A percentile compares a stretch with the other conserved stretches of the same genome.
Evolutionary conservation across 2,888 invertebrate genomes (phyloP).

Genomic region (Prostheceraeus crozeri): DNA sequence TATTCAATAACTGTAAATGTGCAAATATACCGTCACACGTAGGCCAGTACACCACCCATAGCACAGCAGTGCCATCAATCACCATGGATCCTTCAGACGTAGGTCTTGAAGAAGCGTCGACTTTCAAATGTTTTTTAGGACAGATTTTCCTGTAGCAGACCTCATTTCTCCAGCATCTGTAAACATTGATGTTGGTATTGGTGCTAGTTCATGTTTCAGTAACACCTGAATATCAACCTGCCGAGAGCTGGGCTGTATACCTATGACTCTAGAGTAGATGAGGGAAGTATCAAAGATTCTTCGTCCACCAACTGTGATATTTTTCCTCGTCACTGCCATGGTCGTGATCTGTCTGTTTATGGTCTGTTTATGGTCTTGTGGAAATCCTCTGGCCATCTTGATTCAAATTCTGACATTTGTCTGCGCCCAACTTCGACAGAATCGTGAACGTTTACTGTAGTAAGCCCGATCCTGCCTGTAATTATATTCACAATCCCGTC

Average conservation of each 20-base stretch:
- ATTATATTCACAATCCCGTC: constrained; percentile 23
- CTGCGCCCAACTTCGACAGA: constrained; percentile 9
- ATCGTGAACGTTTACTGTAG: constrained; percentile 13
- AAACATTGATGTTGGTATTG: constrained; percentile 40
- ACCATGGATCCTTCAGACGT: background rate
- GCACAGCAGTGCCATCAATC: background rate
- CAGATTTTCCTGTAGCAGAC: constrained; percentile 38
- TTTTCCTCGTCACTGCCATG: constrained; percentile 33
- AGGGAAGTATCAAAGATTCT: constrained; percentile 34
- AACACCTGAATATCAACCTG: constrained; percentile 32
- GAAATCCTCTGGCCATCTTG: constrained; percentile 12
- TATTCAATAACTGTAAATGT: no score
- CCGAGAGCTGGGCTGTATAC: constrained; percentile 23
- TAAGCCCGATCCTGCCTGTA: constrained; percentile 8
- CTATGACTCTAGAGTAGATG: constrained; percentile 38
- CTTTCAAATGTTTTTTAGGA: constrained; percentile 32
- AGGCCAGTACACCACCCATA: no score
- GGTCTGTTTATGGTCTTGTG: constrained; percentile 25
- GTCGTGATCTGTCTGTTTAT: no score
- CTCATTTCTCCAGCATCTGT: constrained; percentile 38
- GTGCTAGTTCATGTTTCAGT: constrained; percentile 39
- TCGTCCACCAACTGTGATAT: constrained; percentile 17
- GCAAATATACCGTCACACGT: no score
- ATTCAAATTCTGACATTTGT: constrained; percentile 28
- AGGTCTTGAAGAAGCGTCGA: constrained; percentile 3